These are phyloP conservation scores for Pristionchus entomophagus DNA, from an alignment of 2,888 invertebrate species.

Conservation along the genomic window DNA sequence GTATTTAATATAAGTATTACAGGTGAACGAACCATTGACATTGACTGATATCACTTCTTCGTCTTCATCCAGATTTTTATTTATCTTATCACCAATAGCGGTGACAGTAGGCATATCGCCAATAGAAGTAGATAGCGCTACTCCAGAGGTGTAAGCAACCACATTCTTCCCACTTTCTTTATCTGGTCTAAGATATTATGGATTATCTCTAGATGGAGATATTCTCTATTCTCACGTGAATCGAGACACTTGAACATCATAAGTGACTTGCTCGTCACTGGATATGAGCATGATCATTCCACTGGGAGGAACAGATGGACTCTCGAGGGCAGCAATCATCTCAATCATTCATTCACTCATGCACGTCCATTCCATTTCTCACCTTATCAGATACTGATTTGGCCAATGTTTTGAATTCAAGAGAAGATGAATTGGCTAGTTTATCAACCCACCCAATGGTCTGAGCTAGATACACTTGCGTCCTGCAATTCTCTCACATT, in stretches of 20 bases:
- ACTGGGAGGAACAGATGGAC: neutral
- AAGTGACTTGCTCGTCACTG: neutral
- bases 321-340: neutral
- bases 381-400: neutral
- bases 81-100: neutral
- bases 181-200: neutral
- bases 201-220: neutral
- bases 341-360: neutral
- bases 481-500: neutral
- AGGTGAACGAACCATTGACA: neutral
- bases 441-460: neutral
- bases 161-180: too few relatives aligned
- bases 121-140: neutral
- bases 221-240: neutral
- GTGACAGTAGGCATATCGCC: neutral
- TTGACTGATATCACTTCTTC: neutral
- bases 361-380: neutral
- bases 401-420: neutral
- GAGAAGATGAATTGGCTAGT: neutral
- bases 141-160: neutral
- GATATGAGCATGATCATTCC: neutral
- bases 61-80: neutral
- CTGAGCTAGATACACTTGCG: neutral
- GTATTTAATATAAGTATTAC: too few relatives aligned
- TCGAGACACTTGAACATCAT: slow-evolving; percentile 1